A percentile compares a stretch with the other conserved stretches of the same genome.
These are phyloP conservation scores for Subanguina moxae DNA, from an alignment of 1,140 invertebrate species.

Conservation along the genomic window DNA sequence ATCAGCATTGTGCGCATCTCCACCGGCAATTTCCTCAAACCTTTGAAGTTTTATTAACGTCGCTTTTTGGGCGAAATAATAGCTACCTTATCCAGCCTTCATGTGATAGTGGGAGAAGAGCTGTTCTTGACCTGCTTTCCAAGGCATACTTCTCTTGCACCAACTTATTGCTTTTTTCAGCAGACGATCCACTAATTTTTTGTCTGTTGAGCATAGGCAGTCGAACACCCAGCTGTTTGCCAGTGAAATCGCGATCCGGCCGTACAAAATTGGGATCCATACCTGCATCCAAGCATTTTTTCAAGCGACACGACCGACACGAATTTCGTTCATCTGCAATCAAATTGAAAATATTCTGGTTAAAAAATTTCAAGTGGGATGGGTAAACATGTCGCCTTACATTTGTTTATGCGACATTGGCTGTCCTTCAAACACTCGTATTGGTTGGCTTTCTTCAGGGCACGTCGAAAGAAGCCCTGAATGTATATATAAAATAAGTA, in stretches of 20 bases:
- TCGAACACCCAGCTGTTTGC: slow-evolving; percentile 30
- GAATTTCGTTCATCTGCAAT: slow-evolving; percentile 40
- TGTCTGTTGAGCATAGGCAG: slow-evolving; percentile 18
- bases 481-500: slow-evolving; percentile 2
- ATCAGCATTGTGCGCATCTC: slow-evolving; percentile 57
- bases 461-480: slow-evolving; percentile 54
- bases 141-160: neutral
- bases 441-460: slow-evolving; percentile 56
- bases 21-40: slow-evolving; percentile 38
- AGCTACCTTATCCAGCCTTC: slow-evolving; percentile 1
- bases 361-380: neutral
- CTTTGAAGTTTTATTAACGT: too few relatives aligned
- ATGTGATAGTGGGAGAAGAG: neutral
- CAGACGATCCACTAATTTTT: slow-evolving; percentile 4
- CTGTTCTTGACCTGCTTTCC: too few relatives aligned
- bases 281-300: slow-evolving; percentile 53
- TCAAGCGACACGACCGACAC: slow-evolving; percentile 49
- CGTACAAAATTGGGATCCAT: slow-evolving; percentile 55
- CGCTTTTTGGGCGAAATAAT: too few relatives aligned
- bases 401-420: slow-evolving; percentile 51
- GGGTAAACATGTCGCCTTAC: slow-evolving; percentile 17
- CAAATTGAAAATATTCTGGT: slow-evolving; percentile 3
- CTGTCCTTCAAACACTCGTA: slow-evolving; percentile 52
- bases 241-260: slow-evolving; percentile 51
- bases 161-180: neutral